Percentiles rank a stretch among this genome's conserved stretches.
These are phyloP conservation scores for Paramisgurnus dabryanus DNA, from an alignment of 2,113 vertebrate species.

Conservation along the genomic window DNA sequence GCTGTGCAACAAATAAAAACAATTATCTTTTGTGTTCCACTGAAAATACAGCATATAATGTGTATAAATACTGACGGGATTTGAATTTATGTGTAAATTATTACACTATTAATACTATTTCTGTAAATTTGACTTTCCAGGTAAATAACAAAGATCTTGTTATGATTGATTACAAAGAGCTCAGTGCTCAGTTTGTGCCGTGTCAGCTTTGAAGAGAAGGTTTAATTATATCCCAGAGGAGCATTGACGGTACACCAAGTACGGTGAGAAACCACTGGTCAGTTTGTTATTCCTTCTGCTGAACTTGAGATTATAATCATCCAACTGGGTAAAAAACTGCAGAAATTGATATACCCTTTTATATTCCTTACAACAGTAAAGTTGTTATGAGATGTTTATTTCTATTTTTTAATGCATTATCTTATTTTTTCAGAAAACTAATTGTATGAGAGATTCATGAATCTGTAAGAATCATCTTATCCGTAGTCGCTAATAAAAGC, in stretches of 20 bases:
- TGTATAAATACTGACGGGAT: too few relatives aligned
- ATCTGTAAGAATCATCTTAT: not conserved
- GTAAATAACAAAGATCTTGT: conserved; percentile 23
- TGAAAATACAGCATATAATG: too few relatives aligned
- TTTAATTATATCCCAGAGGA: conserved; percentile 56
- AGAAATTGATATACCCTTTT: not conserved
- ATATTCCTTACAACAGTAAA: not conserved
- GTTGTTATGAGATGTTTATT: not conserved
- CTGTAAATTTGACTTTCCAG: not conserved
- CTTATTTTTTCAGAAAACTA: conserved; percentile 1
- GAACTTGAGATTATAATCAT: conserved; percentile 14
- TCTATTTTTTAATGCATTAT: too few relatives aligned
- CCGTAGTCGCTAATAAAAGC: too few relatives aligned
- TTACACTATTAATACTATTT: too few relatives aligned
- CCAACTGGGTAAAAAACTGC: conserved; percentile 1
- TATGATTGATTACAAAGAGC: conserved; percentile 13
- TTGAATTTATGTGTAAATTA: too few relatives aligned
- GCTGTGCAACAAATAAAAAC: too few relatives aligned
- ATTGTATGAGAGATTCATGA: not conserved
- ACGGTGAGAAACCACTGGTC: conserved; percentile 28
- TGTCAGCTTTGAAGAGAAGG: conserved; percentile 50
- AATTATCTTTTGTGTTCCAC: too few relatives aligned
- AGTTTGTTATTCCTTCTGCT: conserved; percentile 20
- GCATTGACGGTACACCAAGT: conserved; percentile 12
- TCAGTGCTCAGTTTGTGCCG: conserved; percentile 43